A percentile compares a stretch with the other conserved stretches of the same genome.
Conservation (phyloP, 2,113 vertebrate species). For the Aramus guarauna region DNA sequence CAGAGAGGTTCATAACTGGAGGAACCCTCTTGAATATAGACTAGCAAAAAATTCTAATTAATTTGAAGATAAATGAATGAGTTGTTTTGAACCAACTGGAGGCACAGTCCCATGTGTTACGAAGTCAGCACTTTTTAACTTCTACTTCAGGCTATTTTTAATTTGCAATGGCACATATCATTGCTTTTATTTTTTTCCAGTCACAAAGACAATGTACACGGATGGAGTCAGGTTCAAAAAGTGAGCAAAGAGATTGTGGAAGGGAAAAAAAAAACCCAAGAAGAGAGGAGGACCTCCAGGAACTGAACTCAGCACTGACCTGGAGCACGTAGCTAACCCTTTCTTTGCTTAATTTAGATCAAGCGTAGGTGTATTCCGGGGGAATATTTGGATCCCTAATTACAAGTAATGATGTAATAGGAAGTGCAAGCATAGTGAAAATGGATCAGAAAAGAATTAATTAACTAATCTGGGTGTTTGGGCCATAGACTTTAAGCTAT, state of each 20-base stretch:
- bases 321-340: conserved; percentile 26
- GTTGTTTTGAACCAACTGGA: not conserved
- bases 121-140: not conserved
- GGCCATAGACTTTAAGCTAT: not conserved
- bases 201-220: not conserved
- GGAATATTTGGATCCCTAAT: not conserved
- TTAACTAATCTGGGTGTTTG: not conserved
- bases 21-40: not conserved
- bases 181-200: not conserved
- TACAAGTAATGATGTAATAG: conserved; percentile 14
- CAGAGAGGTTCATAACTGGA: not conserved
- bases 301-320: not conserved
- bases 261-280: not conserved
- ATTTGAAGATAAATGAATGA: not conserved
- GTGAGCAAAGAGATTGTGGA: not conserved
- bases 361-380: not conserved
- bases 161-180: not conserved
- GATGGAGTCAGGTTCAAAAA: not conserved
- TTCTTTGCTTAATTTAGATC: not conserved
- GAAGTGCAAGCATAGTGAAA: conserved; percentile 34
- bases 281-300: not conserved
- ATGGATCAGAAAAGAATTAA: conserved; percentile 25
- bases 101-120: not conserved
- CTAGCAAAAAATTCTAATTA: not conserved
- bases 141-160: not conserved